Evolutionary conservation across 2,113 vertebrate species (phyloP).

Genomic region (Pelecanoides urinatrix): DNA sequence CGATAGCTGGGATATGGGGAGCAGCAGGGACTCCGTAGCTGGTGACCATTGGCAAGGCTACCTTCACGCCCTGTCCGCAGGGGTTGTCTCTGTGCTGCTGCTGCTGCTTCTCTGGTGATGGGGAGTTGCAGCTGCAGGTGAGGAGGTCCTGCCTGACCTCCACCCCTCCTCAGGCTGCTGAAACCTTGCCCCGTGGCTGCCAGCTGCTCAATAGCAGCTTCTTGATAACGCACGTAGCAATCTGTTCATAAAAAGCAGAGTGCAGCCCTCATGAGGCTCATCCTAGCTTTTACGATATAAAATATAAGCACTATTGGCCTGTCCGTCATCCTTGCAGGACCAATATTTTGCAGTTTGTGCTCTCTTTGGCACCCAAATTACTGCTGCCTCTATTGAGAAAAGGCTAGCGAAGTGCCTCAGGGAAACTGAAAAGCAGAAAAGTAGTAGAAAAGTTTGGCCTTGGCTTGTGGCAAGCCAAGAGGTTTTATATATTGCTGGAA

Average conservation of each 20-base stretch:
- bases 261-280: background rate
- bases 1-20: rapidly evolving
- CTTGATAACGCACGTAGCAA: background rate
- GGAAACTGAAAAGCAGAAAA: background rate
- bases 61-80: background rate
- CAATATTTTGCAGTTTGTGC: background rate
- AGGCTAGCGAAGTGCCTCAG: background rate
- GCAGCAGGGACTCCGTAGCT: background rate
- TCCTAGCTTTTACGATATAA: background rate
- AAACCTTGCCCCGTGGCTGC: background rate
- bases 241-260: background rate
- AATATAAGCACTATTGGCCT: background rate
- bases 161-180: background rate
- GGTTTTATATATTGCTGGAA: background rate
- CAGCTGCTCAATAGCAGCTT: background rate
- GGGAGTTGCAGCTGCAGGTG: background rate
- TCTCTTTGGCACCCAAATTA: background rate
- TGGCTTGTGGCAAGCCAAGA: background rate
- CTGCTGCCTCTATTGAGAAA: background rate
- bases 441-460: background rate
- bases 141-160: background rate
- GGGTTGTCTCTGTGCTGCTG: background rate
- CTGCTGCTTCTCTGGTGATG: background rate
- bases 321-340: background rate
- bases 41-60: rapidly evolving